Evolutionary conservation across 2,888 invertebrate species (phyloP).

Genomic region (Hololepta plana): DNA sequence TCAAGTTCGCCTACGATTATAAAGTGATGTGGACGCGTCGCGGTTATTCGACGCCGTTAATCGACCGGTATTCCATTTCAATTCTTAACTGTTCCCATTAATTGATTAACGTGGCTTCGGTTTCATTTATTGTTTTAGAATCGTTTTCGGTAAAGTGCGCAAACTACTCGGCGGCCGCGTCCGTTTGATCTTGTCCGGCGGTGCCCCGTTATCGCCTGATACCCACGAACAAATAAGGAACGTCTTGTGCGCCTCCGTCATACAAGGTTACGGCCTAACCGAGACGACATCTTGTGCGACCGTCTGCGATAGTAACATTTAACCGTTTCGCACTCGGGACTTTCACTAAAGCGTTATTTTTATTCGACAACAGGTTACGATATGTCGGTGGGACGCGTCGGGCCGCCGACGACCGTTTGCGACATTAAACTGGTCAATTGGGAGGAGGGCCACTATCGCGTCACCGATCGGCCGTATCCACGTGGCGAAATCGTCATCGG

Average conservation of each 20-base stretch:
- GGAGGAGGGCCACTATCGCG: slow-evolving; percentile 85
- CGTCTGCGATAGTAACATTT: slow-evolving; percentile 58
- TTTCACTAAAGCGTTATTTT: slow-evolving; percentile 2
- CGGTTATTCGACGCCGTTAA: slow-evolving; percentile 65
- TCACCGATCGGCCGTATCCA: slow-evolving; percentile 71
- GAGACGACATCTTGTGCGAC: slow-evolving; percentile 92
- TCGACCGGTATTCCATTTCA: slow-evolving; percentile 34
- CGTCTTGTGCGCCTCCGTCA: slow-evolving; percentile 77
- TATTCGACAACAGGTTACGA: slow-evolving; percentile 25
- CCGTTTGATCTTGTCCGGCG: slow-evolving; percentile 78
- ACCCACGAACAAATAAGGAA: slow-evolving; percentile 87
- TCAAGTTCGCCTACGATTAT: slow-evolving; percentile 89
- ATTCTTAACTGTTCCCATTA: neutral
- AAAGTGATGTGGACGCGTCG: slow-evolving; percentile 71
- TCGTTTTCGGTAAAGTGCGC: slow-evolving; percentile 35
- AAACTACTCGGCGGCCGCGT: slow-evolving; percentile 73
- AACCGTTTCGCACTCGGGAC: too few relatives aligned
- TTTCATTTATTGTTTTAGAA: slow-evolving; percentile 18
- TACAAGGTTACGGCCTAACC: slow-evolving; percentile 92
- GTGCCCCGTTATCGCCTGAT: slow-evolving; percentile 89
- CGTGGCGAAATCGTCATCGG: slow-evolving; percentile 59
- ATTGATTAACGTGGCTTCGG: slow-evolving; percentile 1
- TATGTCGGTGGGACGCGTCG: slow-evolving; percentile 56
- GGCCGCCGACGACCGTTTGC: slow-evolving; percentile 69
- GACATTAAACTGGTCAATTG: slow-evolving; percentile 79